Evolutionary conservation across 2,113 vertebrate genomes (phyloP).

Genomic region (Eublepharis macularius): DNA sequence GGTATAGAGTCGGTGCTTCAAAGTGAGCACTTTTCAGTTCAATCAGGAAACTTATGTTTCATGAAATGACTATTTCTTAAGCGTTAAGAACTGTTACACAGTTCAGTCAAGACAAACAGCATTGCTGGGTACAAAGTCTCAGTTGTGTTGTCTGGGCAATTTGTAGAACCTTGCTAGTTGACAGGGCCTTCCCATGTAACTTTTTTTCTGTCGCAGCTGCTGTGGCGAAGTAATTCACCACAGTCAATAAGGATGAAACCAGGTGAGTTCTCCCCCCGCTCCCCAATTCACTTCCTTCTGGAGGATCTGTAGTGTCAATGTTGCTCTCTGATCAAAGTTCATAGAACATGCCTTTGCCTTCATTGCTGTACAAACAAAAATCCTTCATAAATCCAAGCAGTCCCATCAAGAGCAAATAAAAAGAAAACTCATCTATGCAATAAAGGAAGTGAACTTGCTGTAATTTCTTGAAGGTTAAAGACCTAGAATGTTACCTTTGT

Average conservation of each 20-base stretch:
- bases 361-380: conserved; percentile 34
- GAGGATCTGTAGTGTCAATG: conserved; percentile 1
- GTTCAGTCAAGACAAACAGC: conserved; percentile 19
- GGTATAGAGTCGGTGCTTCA: neutral
- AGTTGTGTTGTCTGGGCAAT: neutral
- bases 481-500: fast-evolving
- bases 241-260: neutral
- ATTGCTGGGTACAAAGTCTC: conserved; percentile 5
- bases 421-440: neutral
- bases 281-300: neutral
- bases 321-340: conserved; percentile 36
- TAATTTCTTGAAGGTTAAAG: neutral
- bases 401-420: neutral
- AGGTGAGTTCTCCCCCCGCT: conserved; percentile 4
- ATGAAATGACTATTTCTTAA: fast-evolving
- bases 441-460: conserved; percentile 14
- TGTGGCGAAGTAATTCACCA: neutral
- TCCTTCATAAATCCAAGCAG: conserved; percentile 19
- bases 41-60: neutral
- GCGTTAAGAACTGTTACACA: neutral
- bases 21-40: neutral
- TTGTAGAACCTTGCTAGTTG: neutral
- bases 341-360: neutral
- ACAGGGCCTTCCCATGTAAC: neutral
- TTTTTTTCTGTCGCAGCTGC: neutral